Conservation (phyloP, 2,797 vertebrate genomes). For the Sebastes trivittatus region DNA sequence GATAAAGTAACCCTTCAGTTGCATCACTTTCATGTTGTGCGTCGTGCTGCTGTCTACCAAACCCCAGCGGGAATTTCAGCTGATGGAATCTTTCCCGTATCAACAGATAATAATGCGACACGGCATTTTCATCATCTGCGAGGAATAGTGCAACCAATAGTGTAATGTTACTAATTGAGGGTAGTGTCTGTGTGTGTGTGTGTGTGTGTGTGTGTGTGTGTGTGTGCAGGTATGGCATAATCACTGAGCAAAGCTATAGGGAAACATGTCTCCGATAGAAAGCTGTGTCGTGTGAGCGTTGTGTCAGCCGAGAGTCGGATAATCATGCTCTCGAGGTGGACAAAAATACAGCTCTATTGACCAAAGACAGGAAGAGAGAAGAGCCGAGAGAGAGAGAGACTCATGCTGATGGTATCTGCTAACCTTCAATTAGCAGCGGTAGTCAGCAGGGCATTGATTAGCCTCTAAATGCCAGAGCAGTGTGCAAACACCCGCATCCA, state of each 20-base stretch:
- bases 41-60: background rate
- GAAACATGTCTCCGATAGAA: background rate
- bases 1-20: background rate
- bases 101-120: background rate
- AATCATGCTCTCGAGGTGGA: slow-evolving; percentile 24
- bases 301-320: background rate
- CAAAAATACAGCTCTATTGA: slow-evolving; percentile 50
- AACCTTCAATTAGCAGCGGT: slow-evolving; percentile 86
- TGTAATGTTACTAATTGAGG: background rate
- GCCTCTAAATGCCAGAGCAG: slow-evolving; percentile 81
- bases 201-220: background rate
- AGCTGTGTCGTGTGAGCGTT: background rate
- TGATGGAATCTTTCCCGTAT: background rate
- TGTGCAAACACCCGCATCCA: slow-evolving; percentile 49
- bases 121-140: slow-evolving; percentile 6
- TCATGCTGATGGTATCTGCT: slow-evolving; percentile 78
- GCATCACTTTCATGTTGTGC: background rate
- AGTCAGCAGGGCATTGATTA: slow-evolving; percentile 83
- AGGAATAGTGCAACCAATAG: background rate
- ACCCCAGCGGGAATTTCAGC: background rate
- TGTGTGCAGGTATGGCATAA: background rate
- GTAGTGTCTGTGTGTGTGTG: background rate
- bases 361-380: slow-evolving; percentile 53
- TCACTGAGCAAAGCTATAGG: background rate
- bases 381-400: slow-evolving; percentile 16